Percentiles rank a stretch among this genome's conserved stretches.
phyloP scores from a whole-genome alignment of 2,113 vertebrate species.

The Periophthalmodon schlosseri region DNA sequence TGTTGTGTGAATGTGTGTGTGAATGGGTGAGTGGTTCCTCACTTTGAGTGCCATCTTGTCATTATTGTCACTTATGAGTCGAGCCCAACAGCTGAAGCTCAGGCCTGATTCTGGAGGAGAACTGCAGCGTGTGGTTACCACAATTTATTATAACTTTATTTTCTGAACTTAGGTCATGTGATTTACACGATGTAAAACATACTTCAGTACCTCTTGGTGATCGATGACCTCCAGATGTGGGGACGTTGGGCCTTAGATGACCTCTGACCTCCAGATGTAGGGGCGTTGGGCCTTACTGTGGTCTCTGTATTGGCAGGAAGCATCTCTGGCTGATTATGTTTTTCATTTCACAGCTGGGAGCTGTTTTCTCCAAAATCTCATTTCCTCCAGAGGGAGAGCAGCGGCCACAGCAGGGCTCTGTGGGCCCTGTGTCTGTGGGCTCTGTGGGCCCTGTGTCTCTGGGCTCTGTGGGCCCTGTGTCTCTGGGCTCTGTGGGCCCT shows the following conservation, averaged over 20 bases:
- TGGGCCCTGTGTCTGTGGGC: neutral
- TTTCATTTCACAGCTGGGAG: slow-evolving; percentile 3
- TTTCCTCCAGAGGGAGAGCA: slow-evolving; percentile 33
- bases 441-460: neutral
- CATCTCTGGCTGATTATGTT: slow-evolving; percentile 14
- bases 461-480: too few species aligned
- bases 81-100: too few species aligned
- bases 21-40: too few species aligned
- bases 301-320: neutral
- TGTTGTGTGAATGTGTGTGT: too few species aligned
- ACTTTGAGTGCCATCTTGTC: too few species aligned
- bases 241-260: neutral
- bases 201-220: neutral
- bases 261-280: neutral
- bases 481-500: too few species aligned
- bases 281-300: neutral
- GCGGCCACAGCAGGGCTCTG: neutral
- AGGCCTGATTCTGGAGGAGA: too few species aligned
- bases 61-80: too few species aligned
- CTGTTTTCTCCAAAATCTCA: slow-evolving; percentile 24
- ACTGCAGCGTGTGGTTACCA: too few species aligned
- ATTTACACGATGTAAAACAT: neutral
- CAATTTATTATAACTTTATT: too few species aligned
- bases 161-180: too few species aligned
- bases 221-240: neutral